phyloP scores from a whole-genome alignment of 1,140 invertebrate species.

The Oreohelix idahoensis region DNA sequence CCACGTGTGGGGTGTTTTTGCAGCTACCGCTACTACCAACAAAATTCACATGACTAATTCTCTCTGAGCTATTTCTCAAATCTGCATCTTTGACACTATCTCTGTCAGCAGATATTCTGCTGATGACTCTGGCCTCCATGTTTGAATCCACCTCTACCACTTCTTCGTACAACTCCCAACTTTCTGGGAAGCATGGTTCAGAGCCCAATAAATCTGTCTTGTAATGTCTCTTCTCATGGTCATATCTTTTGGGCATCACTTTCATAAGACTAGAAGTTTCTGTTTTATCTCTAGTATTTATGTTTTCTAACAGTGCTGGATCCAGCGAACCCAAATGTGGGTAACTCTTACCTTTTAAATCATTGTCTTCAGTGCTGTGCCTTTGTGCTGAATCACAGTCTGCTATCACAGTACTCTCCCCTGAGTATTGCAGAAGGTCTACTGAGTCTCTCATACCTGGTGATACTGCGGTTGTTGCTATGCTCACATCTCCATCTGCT shows the following conservation, averaged over 20 bases:
- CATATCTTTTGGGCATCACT: background rate
- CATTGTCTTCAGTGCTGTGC: background rate
- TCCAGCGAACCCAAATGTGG: background rate
- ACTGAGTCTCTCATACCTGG: background rate
- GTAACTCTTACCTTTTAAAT: slow-evolving; percentile 24
- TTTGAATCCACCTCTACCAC: slow-evolving; percentile 2
- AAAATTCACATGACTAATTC: background rate
- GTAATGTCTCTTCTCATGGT: background rate
- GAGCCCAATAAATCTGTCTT: background rate
- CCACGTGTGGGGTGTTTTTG: too few species aligned
- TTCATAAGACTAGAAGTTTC: background rate
- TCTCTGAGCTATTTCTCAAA: background rate
- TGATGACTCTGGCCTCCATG: slow-evolving; percentile 2
- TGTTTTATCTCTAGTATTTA: background rate
- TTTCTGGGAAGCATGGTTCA: slow-evolving; percentile 4
- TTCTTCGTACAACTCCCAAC: slow-evolving; percentile 37
- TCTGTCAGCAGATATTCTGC: background rate
- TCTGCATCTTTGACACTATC: background rate
- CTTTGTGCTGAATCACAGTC: slow-evolving; percentile 22
- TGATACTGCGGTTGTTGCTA: too few species aligned
- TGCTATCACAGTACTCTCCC: slow-evolving; percentile 19
- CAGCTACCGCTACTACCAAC: background rate
- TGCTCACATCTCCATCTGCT: background rate
- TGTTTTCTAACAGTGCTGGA: background rate
- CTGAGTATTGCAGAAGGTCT: background rate